Percentiles rank a stretch among this genome's conserved stretches.
These are phyloP conservation scores for Excalfactoria chinensis DNA, from an alignment of 2,113 vertebrate genomes.

Conservation along the genomic window DNA sequence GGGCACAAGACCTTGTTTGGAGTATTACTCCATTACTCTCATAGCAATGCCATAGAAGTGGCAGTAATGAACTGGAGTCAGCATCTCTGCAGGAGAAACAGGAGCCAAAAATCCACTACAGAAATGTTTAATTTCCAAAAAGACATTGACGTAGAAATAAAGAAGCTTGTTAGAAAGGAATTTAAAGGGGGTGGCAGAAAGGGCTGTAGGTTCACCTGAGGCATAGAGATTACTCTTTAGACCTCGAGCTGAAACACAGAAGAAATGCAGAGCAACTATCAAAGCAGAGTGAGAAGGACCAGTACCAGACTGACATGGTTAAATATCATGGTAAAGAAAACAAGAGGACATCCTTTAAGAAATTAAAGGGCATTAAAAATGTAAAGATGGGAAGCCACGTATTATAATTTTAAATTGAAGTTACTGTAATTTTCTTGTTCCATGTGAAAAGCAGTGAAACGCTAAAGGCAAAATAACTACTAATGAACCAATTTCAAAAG, in stretches of 20 bases:
- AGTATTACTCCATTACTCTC: background rate
- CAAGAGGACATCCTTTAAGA: background rate
- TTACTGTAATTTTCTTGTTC: background rate
- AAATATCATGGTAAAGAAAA: background rate
- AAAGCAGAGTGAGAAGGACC: background rate
- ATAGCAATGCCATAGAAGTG: background rate
- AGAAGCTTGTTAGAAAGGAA: background rate
- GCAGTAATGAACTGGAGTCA: background rate
- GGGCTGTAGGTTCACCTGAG: slow-evolving; percentile 10
- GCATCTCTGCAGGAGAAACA: background rate
- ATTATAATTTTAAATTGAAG: background rate
- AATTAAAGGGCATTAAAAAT: background rate
- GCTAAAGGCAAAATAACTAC: background rate
- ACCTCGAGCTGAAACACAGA: background rate
- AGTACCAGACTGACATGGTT: background rate
- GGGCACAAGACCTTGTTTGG: background rate
- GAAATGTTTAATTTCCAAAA: background rate
- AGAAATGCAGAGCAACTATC: background rate
- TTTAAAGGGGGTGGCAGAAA: background rate
- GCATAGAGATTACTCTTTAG: background rate
- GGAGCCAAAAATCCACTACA: background rate
- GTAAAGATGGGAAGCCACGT: background rate
- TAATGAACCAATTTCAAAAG: background rate
- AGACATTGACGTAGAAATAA: background rate
- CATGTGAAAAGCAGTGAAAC: background rate